Base-by-base conservation (phyloP, 2,797 vertebrate genomes). In the Sebastes wilsoni region DNA sequence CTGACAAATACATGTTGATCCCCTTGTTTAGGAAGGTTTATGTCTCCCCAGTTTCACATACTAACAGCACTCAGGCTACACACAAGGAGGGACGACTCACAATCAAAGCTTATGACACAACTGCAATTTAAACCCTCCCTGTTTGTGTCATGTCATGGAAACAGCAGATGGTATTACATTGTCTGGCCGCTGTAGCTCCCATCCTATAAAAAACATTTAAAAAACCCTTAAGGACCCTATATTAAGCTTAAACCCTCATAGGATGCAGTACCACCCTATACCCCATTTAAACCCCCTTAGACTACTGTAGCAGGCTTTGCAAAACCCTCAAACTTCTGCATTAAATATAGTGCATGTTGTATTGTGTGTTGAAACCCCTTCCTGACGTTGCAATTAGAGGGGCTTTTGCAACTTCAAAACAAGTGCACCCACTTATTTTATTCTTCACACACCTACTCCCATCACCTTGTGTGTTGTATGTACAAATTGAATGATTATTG, bases 1-100 rank as follows among this genome's bases (percentile, higher is more conserved):
- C 87, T 94, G 92, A 94, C 92, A 92, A 94, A 94, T 94, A 91
- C 89, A 90, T 90, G 94, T 93, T 95, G 94, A 96, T 95, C 94
- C 93, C 85, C 91, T 95, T 95, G 94, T 95, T 94, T 94, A 94
- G 92, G 88, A 82, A 87, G 92, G 87, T 93, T 95, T 95, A 93
- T 91, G 89, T 88, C 90, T 81, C 84, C 85, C 88, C 82, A 81
- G 90, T 93, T 93, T 92, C 90, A 92, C 80, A 75, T 83, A 28
- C 79, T 79, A 79, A 81, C 82, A 77, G 77, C 54, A 68, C 81
- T 73, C 58, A 68, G 66, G 80, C 89, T 81, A 5, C 73, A 81
- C 81, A 59, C 22, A 18, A 72, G 58, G 64, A 74, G 38, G 65
- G 61, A 38, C 67, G 58, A 74, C 76, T 82, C 72, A 55, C 72